Evolutionary conservation across 1,140 invertebrate species (phyloP).

Genomic region (Lepidostoma basale): DNA sequence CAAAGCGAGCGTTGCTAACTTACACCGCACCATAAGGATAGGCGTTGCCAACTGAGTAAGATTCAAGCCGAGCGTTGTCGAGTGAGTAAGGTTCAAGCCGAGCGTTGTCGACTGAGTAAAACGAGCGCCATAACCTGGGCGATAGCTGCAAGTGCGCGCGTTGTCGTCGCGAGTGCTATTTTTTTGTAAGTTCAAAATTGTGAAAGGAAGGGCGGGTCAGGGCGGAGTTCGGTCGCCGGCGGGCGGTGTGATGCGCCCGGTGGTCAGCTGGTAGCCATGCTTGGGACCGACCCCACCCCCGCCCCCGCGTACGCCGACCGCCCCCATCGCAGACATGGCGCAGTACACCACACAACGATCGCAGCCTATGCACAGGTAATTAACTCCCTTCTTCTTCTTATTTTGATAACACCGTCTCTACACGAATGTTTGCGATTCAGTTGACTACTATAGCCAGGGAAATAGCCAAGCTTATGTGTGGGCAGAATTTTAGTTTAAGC

Average conservation of each 20-base stretch:
- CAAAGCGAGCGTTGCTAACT: background rate
- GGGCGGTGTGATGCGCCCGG: conserved; percentile 49
- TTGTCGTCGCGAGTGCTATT: background rate
- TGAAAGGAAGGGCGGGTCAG: background rate
- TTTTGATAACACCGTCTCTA: too few relatives aligned
- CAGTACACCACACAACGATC: conserved; percentile 60
- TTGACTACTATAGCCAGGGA: too few relatives aligned
- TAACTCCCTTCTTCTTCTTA: too few relatives aligned
- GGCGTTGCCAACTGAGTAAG: background rate
- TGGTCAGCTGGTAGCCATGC: conserved; percentile 34
- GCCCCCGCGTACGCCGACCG: conserved; percentile 26
- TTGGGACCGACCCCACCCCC: conserved; percentile 51
- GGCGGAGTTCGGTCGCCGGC: conserved; percentile 51
- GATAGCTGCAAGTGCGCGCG: background rate
- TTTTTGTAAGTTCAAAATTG: background rate
- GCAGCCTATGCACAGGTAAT: conserved; percentile 61
- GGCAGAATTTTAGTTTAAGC: too few relatives aligned
- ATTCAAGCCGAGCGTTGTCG: background rate
- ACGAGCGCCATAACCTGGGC: background rate
- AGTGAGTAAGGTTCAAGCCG: background rate
- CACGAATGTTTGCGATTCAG: too few relatives aligned
- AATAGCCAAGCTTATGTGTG: too few relatives aligned
- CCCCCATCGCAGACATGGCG: conserved; percentile 50
- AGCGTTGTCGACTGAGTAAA: background rate
- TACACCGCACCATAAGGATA: too few relatives aligned